These are phyloP conservation scores for Aplysia californica DNA, from an alignment of 1,140 invertebrate genomes.

Conservation along the genomic window DNA sequence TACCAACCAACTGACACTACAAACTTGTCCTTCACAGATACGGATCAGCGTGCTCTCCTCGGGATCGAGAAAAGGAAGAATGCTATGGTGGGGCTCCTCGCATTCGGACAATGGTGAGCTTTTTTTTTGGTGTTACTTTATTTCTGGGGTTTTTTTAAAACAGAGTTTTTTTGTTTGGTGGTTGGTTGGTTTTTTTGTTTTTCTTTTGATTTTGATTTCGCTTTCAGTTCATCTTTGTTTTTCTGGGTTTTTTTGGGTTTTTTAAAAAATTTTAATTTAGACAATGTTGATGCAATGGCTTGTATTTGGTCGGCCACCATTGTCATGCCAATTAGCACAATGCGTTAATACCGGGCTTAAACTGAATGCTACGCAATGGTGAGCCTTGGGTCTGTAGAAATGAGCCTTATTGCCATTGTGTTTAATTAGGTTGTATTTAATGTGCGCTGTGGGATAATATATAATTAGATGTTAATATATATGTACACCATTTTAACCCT, in stretches of 20 bases:
- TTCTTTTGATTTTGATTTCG: too few species aligned
- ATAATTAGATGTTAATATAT: too few species aligned
- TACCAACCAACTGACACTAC: too few species aligned
- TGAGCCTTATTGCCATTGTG: too few species aligned
- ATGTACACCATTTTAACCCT: too few species aligned
- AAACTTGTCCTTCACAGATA: background rate
- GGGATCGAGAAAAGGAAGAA: background rate
- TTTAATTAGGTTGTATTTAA: too few species aligned
- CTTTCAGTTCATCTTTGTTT: too few species aligned
- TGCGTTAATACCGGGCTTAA: too few species aligned
- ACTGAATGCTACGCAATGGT: too few species aligned
- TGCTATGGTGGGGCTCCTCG: constrained; percentile 4
- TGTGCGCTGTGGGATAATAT: too few species aligned
- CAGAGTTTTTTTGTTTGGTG: background rate
- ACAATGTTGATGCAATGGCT: background rate
- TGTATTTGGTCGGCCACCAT: background rate
- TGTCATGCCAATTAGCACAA: too few species aligned
- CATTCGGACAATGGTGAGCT: background rate
- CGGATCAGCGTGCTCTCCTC: background rate
- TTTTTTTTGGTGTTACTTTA: background rate
- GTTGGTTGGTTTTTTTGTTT: background rate
- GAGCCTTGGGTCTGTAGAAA: too few species aligned
- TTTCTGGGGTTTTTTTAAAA: background rate
- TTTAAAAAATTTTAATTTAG: background rate
- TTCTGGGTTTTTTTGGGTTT: background rate